Evolutionary conservation across 2,888 invertebrate species (phyloP), one percentile per base, ranked within the genome.

Genomic region (Unio delphinus): DNA sequence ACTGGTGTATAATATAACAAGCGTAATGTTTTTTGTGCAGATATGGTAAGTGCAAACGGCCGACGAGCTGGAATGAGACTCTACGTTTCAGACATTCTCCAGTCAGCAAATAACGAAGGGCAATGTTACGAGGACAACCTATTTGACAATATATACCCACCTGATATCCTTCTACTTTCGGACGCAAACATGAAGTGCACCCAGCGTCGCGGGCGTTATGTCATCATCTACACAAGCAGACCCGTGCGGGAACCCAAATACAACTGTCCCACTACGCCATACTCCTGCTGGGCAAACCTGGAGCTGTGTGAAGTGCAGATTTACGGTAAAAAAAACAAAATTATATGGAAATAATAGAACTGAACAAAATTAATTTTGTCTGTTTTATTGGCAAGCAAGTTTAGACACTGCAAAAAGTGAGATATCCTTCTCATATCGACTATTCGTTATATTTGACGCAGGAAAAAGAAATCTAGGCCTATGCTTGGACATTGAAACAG

Each of bases 211-310:
- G 81, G 79, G 5, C 78, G 75, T 8, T 81, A 63, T 60, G 74
- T 81, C 0, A 79, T 78, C 26, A 20, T 81, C 3, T 78, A 75
- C 57, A 68, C 77, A 6, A 76, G 78, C 64, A 67, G 78, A 5
- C 72, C 79, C 8, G 76, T 72, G 34, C 77, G 75, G 65, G 73
- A 67, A 4, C 75, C 77, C 15, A 77, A 73, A 8, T 59, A 75
- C 20, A 75, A 77, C 63, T 80, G 80, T 61, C 79, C 79, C 0
- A 68, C 68, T 11, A 77, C 74, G 1, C 57, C 73, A 30, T 81
- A 80, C 62, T 81, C 81, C 7, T 81, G 81, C 69, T 81, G 81
- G 81, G 81, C 81, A 15, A 80, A 81, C 58, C 70, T 81, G 2
- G 81, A 81, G 63, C 64, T 81, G 3, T 81, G 81, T 68, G 81